phyloP scores from a whole-genome alignment of 2,113 vertebrate genomes.

The Mirza zaza region DNA sequence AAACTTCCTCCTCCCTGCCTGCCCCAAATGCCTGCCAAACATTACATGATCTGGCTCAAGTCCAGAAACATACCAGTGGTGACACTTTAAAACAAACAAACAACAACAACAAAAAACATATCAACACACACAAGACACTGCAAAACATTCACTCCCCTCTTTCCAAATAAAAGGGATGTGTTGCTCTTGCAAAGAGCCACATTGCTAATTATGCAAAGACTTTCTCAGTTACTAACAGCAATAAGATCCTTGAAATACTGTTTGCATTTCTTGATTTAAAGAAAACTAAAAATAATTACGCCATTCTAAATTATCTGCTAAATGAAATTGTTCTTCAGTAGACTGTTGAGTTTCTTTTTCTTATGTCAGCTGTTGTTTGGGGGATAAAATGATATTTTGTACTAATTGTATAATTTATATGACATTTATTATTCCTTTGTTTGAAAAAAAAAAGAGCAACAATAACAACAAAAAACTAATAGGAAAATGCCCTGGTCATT shows the following conservation, averaged over 20 bases:
- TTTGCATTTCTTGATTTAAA: background rate
- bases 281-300: slow-evolving; percentile 64
- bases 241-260: slow-evolving; percentile 38
- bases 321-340: slow-evolving; percentile 36
- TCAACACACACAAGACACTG: background rate
- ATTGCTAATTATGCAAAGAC: background rate
- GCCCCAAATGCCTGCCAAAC: background rate
- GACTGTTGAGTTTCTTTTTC: background rate
- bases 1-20: background rate
- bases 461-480: background rate
- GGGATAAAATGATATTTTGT: slow-evolving; percentile 1
- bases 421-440: background rate
- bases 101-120: background rate
- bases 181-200: background rate
- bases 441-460: background rate
- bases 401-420: background rate
- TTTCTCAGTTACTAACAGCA: background rate
- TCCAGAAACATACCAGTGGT: background rate
- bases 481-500: background rate
- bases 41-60: background rate
- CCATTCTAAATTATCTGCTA: slow-evolving; percentile 63
- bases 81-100: background rate
- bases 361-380: background rate
- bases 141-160: slow-evolving; percentile 5
- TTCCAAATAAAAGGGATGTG: slow-evolving; percentile 1